Evolutionary conservation across 2,888 invertebrate species (phyloP).

Genomic region (Parelbella ahira): DNA sequence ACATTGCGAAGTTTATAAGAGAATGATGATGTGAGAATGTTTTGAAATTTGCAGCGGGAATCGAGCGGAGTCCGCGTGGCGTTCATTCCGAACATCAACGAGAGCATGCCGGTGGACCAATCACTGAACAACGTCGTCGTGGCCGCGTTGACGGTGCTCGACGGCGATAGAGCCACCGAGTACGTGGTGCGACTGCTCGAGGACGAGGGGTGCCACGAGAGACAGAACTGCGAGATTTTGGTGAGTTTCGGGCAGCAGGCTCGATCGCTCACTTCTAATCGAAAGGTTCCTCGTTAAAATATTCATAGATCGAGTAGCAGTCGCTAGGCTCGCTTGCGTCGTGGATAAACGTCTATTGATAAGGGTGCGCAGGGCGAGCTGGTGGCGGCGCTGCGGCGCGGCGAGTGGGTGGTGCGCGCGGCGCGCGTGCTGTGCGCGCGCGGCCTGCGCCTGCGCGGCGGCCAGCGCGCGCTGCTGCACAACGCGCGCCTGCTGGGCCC

Average conservation of each 20-base stretch:
- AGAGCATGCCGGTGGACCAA: conserved; percentile 63
- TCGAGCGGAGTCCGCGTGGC: conserved; percentile 85
- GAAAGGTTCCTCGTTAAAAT: too few relatives aligned
- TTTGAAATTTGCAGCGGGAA: conserved; percentile 76
- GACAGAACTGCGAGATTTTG: conserved; percentile 78
- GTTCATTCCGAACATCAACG: conserved; percentile 85
- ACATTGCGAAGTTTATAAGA: too few relatives aligned
- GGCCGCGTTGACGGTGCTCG: conserved; percentile 82
- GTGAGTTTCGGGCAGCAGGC: conserved; percentile 55
- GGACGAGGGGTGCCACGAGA: conserved; percentile 77
- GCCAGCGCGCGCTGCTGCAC: conserved; percentile 87
- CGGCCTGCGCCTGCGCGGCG: conserved; percentile 84
- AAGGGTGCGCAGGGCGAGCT: conserved; percentile 61
- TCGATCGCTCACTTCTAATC: too few relatives aligned
- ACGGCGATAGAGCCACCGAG: conserved; percentile 79
- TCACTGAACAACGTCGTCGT: conserved; percentile 85
- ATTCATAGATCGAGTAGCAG: too few relatives aligned
- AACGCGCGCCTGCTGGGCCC: conserved; percentile 96
- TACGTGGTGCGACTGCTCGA: conserved; percentile 81
- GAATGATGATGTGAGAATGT: too few relatives aligned
- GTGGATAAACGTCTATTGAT: too few relatives aligned
- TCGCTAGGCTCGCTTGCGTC: too few relatives aligned
- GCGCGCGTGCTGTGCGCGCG: conserved; percentile 84
- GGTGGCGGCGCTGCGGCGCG: conserved; percentile 78
- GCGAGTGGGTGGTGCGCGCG: conserved; percentile 84